Percentiles rank a stretch among this genome's conserved stretches.
Conservation (phyloP, 2,888 invertebrate genomes). For the Agrotis segetum region DNA sequence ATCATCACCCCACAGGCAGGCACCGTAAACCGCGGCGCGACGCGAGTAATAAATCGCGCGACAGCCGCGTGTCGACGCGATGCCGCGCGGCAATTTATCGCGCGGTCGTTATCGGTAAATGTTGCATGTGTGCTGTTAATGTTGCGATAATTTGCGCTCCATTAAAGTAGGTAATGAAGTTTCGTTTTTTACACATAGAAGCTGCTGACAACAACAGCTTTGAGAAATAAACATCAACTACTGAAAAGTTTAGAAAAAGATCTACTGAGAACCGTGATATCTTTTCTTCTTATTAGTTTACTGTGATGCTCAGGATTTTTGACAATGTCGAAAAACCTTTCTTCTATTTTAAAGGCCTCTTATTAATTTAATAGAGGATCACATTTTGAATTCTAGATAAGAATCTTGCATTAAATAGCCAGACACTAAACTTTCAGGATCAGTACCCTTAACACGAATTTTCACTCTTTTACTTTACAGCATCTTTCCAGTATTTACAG, state of each 20-base stretch:
- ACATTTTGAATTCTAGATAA: neutral
- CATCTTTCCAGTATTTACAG: too few relatives aligned
- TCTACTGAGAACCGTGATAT: neutral
- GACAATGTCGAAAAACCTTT: slow-evolving; percentile 13
- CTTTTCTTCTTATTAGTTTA: neutral
- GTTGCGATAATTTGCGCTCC: slow-evolving; percentile 25
- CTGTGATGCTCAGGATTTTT: slow-evolving; percentile 6
- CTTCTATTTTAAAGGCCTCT: neutral
- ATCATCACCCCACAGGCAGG: slow-evolving; percentile 15
- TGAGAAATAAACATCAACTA: neutral
- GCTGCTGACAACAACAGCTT: too few relatives aligned
- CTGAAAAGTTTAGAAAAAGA: neutral
- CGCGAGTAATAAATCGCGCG: slow-evolving; percentile 47
- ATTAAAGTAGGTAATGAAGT: slow-evolving; percentile 21
- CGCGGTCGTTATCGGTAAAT: slow-evolving; percentile 47
- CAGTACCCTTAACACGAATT: too few relatives aligned
- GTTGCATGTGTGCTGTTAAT: slow-evolving; percentile 43
- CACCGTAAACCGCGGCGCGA: slow-evolving; percentile 50
- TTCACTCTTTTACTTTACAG: too few relatives aligned
- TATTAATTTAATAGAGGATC: slow-evolving; percentile 4
- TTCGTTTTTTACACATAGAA: too few relatives aligned
- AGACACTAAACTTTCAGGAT: too few relatives aligned
- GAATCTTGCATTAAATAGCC: neutral
- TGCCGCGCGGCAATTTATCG: slow-evolving; percentile 55
- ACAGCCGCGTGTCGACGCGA: slow-evolving; percentile 44